Evolutionary conservation across 2,113 vertebrate genomes (phyloP).

Genomic region (Caloenas nicobarica): DNA sequence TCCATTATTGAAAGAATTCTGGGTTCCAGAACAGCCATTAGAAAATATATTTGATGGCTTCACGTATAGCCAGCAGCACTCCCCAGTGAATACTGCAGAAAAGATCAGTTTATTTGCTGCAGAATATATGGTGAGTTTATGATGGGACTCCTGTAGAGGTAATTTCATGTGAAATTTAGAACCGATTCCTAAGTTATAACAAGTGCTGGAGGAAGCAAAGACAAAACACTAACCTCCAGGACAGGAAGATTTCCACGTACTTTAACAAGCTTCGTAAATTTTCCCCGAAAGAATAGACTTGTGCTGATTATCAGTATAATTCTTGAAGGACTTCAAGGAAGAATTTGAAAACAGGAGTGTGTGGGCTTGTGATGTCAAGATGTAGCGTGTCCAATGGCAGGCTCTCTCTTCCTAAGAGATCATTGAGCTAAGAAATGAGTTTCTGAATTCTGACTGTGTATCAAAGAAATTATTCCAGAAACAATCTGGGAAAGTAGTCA

Average conservation of each 20-base stretch:
- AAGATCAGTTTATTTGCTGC: background rate
- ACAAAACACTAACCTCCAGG: background rate
- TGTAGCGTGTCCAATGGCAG: background rate
- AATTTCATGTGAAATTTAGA: background rate
- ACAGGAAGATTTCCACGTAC: background rate
- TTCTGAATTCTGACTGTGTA: background rate
- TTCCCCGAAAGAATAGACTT: background rate
- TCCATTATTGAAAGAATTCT: background rate
- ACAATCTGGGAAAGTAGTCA: conserved; percentile 24
- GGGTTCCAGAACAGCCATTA: background rate
- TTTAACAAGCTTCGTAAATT: background rate
- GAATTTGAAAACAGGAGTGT: background rate
- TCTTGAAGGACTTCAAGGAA: background rate
- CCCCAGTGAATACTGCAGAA: background rate
- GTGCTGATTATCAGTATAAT: background rate
- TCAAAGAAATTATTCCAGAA: conserved; percentile 33
- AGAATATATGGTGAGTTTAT: background rate
- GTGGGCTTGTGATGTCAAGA: background rate
- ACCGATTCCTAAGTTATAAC: background rate
- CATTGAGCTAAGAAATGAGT: background rate
- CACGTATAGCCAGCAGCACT: background rate
- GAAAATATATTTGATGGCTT: background rate
- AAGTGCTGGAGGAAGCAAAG: background rate
- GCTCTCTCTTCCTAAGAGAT: background rate
- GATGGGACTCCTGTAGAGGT: background rate